Base-by-base conservation (phyloP, 92 coral and sea anemone species). In the Galaxea fascicularis region DNA sequence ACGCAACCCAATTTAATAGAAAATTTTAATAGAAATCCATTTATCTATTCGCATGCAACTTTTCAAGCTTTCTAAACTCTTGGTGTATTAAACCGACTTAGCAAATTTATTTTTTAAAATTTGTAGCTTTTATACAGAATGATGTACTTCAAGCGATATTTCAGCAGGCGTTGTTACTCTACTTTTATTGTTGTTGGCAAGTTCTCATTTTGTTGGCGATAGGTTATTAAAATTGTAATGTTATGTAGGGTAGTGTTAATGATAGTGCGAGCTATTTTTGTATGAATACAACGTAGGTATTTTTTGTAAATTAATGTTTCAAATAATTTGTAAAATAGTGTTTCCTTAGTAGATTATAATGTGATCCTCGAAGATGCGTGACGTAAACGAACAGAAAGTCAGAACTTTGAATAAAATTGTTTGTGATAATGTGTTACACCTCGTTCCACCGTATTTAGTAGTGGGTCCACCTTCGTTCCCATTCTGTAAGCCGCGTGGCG, bases 261-360 rank as follows among this genome's bases (percentile, higher is more conserved):
- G 15, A 65, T 41, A 65, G 58, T 60, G 57, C 60, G 41, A 16
- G 45, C 57, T 82, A 82, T 82, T 82, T 82, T 82, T 82, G 86
- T 82, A 82, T 57, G 41, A 28, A 71, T 70, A 35, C 41, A 35
- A 6, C 41, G 41, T 35, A 57, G 78, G 77, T 82, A 81, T 81
- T 81, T 79, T 81, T 53, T 53, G 85, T 69, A 82, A 72, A 41
- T 41, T 8, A 51, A 66, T 51, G 73, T 78, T 78, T 78, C 39
- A 16, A 14, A 67, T 65, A 64, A 79, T 52, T 79, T 77, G 84
- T 66, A 65, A 65, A 51, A 51, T 78, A 78, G 62, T 60, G 56
- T 66, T 67, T 46, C 28, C 31, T 49, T 53, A 67, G 60, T 66
- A 65, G 65, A 79, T 64, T 65, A 79, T 57, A 56, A 54, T 76